These are phyloP conservation scores for Xylophagus ater DNA, from an alignment of 2,888 invertebrate species.

Conservation along the genomic window DNA sequence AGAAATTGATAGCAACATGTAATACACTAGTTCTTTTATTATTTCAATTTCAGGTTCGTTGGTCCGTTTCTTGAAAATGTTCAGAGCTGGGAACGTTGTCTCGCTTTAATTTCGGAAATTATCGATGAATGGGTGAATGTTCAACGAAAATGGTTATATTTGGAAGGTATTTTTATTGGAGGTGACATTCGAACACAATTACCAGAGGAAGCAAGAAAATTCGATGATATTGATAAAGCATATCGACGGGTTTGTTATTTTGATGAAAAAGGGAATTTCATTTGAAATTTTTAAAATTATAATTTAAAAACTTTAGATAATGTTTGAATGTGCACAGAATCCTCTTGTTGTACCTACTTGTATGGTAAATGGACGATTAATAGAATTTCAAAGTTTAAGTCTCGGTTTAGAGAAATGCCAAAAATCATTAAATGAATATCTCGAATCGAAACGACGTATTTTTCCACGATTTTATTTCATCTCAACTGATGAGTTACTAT, in stretches of 20 bases:
- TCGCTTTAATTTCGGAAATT: conserved; percentile 73
- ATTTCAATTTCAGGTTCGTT: conserved; percentile 53
- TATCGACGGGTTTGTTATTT: conserved; percentile 53
- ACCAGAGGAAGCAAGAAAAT: conserved; percentile 81
- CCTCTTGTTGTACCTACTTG: conserved; percentile 74
- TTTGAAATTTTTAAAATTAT: conserved; percentile 11
- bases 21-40: too few relatives aligned
- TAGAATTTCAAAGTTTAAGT: conserved; percentile 63
- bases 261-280: conserved; percentile 11
- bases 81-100: conserved; percentile 72
- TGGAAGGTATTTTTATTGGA: conserved; percentile 85
- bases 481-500: conserved; percentile 83
- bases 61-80: conserved; percentile 77
- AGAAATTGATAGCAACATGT: too few relatives aligned
- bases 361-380: conserved; percentile 56
- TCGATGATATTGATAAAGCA: conserved; percentile 74
- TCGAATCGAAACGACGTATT: conserved; percentile 74
- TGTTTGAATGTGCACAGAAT: conserved; percentile 71
- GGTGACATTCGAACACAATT: conserved; percentile 79
- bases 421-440: conserved; percentile 81
- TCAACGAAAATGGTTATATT: conserved; percentile 83
- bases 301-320: conserved; percentile 47
- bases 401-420: conserved; percentile 76
- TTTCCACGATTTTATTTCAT: conserved; percentile 91
- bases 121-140: conserved; percentile 79